Base-by-base conservation (phyloP, 2,888 invertebrate species). In the Epirrhoe tristata region DNA sequence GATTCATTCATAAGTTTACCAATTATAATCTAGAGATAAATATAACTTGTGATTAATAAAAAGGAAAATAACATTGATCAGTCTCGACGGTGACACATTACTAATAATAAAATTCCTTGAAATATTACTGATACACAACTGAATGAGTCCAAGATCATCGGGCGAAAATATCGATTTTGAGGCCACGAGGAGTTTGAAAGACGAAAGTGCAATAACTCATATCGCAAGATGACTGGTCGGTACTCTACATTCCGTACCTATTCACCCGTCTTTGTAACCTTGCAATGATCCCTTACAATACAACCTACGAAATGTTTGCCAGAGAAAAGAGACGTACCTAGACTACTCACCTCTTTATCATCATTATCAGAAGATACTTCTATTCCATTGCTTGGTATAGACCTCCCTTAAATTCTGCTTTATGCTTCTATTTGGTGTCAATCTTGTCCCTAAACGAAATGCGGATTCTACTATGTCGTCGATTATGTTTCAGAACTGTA, bases 51-150 rank as follows among this genome's bases (percentile, higher is more conserved):
- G 72, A 74, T 67, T 67, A 69, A 68, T 48, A 58, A 58, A 62
- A 64, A 60, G 24, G 66, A 69, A 69, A 74, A 68, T 63, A 68
- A 67, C 71, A 58, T 63, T 63, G 61, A 66, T 66, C 67, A 52
- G 57, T 57, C 12, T 43, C 59, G 67, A 60, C 64, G 67, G 51
- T 73, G 72, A 74, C 66, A 69, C 71, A 71, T 39, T 60, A 58
- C 63, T 71, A 74, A 71, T 69, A 68, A 58, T 71, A 70, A 58
- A 62, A 64, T 66, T 71, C 68, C 55, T 67, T 65, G 71, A 66
- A 71, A 72, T 69, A 64, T 67, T 59, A 50, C 57, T 72, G 59
- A 65, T 71, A 66, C 66, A 61, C 63, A 17, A 36, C 64, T 39
- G 39, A 63, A 63, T 56, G 34, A 56, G 68, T 55, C 48, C 68